Conservation (phyloP, 2,888 invertebrate genomes). For the Stictocephala bisonia region DNA sequence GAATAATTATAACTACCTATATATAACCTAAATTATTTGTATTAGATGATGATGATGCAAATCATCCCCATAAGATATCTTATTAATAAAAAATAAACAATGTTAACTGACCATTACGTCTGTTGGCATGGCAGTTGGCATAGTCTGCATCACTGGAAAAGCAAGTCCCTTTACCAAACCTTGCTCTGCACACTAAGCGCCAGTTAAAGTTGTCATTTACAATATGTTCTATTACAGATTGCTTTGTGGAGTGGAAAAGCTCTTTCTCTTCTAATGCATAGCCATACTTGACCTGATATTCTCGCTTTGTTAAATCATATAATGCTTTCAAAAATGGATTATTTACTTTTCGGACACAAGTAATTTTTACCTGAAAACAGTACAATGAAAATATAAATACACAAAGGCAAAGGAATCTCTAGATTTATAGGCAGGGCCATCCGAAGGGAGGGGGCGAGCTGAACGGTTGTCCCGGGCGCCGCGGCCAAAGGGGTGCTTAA, state of each 20-base stretch:
- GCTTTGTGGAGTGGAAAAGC: slow-evolving; percentile 20
- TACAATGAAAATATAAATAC: background rate
- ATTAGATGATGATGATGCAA: too few species aligned
- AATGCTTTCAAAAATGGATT: slow-evolving; percentile 6
- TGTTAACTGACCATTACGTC: slow-evolving; percentile 32
- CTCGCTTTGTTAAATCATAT: slow-evolving; percentile 31
- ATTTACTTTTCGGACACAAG: slow-evolving; percentile 8
- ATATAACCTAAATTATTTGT: too few species aligned
- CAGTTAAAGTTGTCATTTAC: slow-evolving; percentile 36
- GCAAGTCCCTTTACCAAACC: slow-evolving; percentile 1
- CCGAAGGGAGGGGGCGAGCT: too few species aligned
- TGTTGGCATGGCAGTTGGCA: slow-evolving; percentile 38
- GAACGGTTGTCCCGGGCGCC: too few species aligned
- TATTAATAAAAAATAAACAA: too few species aligned
- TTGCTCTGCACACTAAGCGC: background rate
- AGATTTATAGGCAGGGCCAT: background rate
- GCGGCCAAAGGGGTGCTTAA: too few species aligned
- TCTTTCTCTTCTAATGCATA: background rate
- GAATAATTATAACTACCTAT: too few species aligned
- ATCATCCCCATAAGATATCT: too few species aligned
- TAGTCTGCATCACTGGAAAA: slow-evolving; percentile 35
- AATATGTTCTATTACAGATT: background rate
- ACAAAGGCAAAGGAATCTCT: background rate
- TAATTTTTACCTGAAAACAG: slow-evolving; percentile 16
- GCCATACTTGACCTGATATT: background rate